A percentile compares a stretch with the other conserved stretches of the same genome.
These are phyloP conservation scores for Kradibia gibbosae DNA, from an alignment of 1,140 invertebrate species.

Conservation along the genomic window DNA sequence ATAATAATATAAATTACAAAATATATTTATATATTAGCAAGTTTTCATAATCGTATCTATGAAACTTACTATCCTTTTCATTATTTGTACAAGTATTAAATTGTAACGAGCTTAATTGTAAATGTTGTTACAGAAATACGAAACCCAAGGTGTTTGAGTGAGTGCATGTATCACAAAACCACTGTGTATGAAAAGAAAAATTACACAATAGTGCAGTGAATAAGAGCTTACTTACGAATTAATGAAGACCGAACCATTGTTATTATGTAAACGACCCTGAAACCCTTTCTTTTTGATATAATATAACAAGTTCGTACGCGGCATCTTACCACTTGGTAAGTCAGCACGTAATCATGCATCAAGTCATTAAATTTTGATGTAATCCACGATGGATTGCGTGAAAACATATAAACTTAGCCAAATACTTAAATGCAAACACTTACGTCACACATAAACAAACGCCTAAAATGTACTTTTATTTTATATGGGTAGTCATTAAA, in stretches of 20 bases:
- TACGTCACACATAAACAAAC: too few relatives aligned
- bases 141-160: too few relatives aligned
- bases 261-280: slow-evolving; percentile 24
- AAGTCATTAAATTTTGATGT: slow-evolving; percentile 31
- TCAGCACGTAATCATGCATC: slow-evolving; percentile 29
- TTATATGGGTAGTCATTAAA: neutral
- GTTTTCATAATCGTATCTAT: neutral
- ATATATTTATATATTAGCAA: too few relatives aligned
- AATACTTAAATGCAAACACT: neutral
- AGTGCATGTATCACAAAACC: neutral
- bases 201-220: slow-evolving; percentile 32
- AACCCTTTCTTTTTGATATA: slow-evolving; percentile 37
- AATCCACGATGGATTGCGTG: slow-evolving; percentile 18
- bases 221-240: slow-evolving; percentile 37
- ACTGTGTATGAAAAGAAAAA: slow-evolving; percentile 9
- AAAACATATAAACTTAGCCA: too few relatives aligned
- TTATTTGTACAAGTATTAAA: neutral
- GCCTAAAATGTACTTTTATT: neutral
- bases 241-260: neutral
- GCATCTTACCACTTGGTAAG: neutral
- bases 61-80: neutral
- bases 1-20: too few relatives aligned
- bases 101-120: neutral
- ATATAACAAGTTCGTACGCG: slow-evolving; percentile 35
- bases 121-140: too few relatives aligned